Percentiles rank a stretch among this genome's conserved stretches.
Evolutionary conservation across 1,140 invertebrate genomes (phyloP).

Genomic region (Zaprionus camerounensis): DNA sequence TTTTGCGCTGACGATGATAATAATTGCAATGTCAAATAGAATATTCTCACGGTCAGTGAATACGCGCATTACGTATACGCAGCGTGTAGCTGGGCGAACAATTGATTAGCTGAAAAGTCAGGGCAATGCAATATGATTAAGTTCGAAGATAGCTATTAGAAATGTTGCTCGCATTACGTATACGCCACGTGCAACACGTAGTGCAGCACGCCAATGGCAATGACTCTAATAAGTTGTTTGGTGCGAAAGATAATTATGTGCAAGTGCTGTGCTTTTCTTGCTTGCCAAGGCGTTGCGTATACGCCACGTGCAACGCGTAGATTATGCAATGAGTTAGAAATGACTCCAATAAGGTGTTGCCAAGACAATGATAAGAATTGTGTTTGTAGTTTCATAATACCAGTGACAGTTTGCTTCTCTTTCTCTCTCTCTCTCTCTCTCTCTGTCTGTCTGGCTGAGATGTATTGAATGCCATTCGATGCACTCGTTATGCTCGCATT

Average conservation of each 20-base stretch:
- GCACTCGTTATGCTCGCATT: constrained; percentile 19
- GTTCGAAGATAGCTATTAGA: neutral
- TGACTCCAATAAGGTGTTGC: neutral
- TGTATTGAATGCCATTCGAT: constrained; percentile 16
- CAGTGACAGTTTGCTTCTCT: neutral
- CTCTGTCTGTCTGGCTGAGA: neutral
- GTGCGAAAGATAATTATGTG: too few relatives aligned
- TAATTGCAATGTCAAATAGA: neutral
- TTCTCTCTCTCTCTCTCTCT: too few relatives aligned
- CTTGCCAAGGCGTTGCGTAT: neutral
- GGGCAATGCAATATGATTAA: neutral
- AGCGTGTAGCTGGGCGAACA: neutral
- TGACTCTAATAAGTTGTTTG: too few relatives aligned
- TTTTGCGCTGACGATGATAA: neutral
- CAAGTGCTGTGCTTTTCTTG: too few relatives aligned
- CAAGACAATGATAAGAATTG: neutral
- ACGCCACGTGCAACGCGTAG: neutral
- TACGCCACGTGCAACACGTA: neutral
- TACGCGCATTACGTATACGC: constrained; percentile 2
- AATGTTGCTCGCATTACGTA: neutral
- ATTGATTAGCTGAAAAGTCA: constrained; percentile 3
- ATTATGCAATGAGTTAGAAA: neutral
- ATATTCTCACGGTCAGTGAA: neutral
- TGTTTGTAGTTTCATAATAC: neutral
- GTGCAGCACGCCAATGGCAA: too few relatives aligned